Evolutionary conservation across 2,888 invertebrate species (phyloP), one percentile per base, ranked within the genome.

Genomic region (Chloroclysta siterata): DNA sequence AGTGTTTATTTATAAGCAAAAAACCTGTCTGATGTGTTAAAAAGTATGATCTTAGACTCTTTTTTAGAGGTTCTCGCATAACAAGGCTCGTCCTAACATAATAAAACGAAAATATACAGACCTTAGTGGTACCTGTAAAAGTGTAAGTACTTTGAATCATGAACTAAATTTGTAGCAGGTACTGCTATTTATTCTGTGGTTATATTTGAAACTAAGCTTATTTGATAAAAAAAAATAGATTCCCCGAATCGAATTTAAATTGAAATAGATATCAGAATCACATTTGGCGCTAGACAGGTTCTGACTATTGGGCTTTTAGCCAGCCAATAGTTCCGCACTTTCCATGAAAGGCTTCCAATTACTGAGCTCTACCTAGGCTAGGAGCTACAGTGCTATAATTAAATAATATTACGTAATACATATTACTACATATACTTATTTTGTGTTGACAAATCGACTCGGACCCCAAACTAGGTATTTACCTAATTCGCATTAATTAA

Each of bases 401-500:
- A n/a, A 11, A 22, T 36, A 33, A 46, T 29, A 56, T 62, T 15
- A 54, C 54, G 55, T 46, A 28, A 10, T 15, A 54, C 54, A 44
- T 46, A 28, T 22, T 22, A 22, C n/a, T n/a, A n/a, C n/a, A n/a
- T n/a, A n/a, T n/a, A n/a, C n/a, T n/a, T n/a, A n/a, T n/a, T n/a
- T n/a, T n/a, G n/a, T 33, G 15, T 54, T 66, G 68, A 70, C 56
- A 64, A 70, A 65, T 65, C 68, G 46, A 15, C 41, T 41, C n/a
- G 15, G 29, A 50, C 2, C 36, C 29, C 44, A 39, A 15, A 11
- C 29, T n/a, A 55, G n/a, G 36, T 54, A 46, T 41, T 14, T 51
- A 51, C 11, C n/a, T 29, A 14, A 33, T 33, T 33, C 33, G 33
- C 33, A 29, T n/a, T n/a, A n/a, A n/a, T n/a, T n/a, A 22, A 22